These are phyloP conservation scores for Irena cyanogastra DNA, from an alignment of 2,113 vertebrate species.

Conservation along the genomic window DNA sequence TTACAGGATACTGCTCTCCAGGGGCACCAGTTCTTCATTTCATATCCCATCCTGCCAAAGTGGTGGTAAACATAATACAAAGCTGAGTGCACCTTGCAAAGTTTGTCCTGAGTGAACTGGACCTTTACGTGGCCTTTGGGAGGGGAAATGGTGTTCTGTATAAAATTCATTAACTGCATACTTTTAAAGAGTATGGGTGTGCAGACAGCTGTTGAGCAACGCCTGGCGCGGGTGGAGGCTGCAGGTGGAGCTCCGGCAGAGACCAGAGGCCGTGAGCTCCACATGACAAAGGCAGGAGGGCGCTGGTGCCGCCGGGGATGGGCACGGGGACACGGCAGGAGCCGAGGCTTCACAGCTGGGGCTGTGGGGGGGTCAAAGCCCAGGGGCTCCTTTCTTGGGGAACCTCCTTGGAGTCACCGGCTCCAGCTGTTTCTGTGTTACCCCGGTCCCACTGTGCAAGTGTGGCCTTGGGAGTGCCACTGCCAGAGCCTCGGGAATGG, in stretches of 20 bases:
- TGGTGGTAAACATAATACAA: background rate
- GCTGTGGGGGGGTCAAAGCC: background rate
- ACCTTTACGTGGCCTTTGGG: background rate
- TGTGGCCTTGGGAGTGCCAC: background rate
- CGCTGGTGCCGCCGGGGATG: rapidly evolving
- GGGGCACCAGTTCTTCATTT: background rate
- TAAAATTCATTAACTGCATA: background rate
- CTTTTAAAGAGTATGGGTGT: rapidly evolving
- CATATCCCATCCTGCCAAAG: background rate
- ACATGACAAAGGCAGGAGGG: rapidly evolving
- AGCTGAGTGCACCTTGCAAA: background rate
- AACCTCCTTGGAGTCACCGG: background rate
- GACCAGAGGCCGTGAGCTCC: rapidly evolving
- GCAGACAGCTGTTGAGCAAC: background rate
- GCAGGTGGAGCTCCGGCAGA: rapidly evolving
- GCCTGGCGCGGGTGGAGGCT: background rate
- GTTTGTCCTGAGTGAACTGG: background rate
- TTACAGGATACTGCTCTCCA: background rate
- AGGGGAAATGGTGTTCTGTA: background rate
- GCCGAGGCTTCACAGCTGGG: background rate
- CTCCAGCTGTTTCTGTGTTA: background rate
- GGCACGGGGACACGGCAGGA: background rate
- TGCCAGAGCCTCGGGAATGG: background rate
- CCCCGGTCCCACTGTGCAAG: rapidly evolving
- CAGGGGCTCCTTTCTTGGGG: rapidly evolving